These are phyloP conservation scores for Tetramorium bicarinatum DNA, from an alignment of 2,888 invertebrate species.

Conservation along the genomic window DNA sequence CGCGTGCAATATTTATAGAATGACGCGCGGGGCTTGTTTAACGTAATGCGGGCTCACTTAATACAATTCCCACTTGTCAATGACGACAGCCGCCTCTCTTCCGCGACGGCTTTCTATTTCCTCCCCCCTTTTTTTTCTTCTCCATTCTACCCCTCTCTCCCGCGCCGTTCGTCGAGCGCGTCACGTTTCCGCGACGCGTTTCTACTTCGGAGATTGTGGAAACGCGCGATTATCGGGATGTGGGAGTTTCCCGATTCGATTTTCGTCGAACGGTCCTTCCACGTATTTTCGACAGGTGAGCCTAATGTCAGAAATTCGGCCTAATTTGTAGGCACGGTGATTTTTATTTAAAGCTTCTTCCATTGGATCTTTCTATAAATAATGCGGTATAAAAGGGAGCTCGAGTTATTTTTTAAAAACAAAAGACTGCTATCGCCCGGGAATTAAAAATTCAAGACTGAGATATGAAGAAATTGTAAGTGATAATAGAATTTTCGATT, in stretches of 20 bases:
- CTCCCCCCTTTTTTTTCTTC: too few relatives aligned
- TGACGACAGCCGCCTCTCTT: neutral
- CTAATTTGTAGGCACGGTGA: neutral
- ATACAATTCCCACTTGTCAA: conserved; percentile 43
- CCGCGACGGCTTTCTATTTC: neutral
- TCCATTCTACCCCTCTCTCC: neutral
- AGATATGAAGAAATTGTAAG: too few relatives aligned
- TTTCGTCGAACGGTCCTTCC: neutral
- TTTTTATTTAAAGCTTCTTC: neutral
- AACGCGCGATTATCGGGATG: neutral
- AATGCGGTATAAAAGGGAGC: too few relatives aligned
- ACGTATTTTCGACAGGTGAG: too few relatives aligned
- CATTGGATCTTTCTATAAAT: too few relatives aligned
- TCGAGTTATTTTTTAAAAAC: too few relatives aligned
- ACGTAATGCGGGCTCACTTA: conserved; percentile 40
- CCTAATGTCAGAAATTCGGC: neutral
- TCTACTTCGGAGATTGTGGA: neutral
- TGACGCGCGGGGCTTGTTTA: conserved; percentile 42
- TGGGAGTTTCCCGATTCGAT: neutral
- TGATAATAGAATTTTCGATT: too few relatives aligned
- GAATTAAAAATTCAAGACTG: too few relatives aligned
- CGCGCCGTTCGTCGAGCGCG: neutral
- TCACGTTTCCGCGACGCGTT: neutral
- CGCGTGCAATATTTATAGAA: conserved; percentile 53
- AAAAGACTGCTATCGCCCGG: too few relatives aligned